A percentile compares a stretch with the other conserved stretches of the same genome.
phyloP scores from a whole-genome alignment of 2,888 invertebrate genomes.

The Parasteatoda lunata region DNA sequence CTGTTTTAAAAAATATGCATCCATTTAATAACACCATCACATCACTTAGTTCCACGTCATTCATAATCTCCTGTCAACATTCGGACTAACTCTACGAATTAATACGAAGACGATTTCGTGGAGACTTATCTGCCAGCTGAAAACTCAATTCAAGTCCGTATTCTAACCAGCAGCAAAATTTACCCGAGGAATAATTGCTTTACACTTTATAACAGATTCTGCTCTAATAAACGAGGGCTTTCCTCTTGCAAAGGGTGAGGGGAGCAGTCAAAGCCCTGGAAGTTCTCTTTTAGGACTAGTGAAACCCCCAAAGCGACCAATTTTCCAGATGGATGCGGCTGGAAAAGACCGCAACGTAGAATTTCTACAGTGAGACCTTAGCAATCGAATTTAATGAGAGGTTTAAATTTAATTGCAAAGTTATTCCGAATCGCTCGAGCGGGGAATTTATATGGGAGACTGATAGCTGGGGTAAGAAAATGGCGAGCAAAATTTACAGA shows the following conservation, averaged over 20 bases:
- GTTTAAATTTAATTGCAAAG: slow-evolving; percentile 58
- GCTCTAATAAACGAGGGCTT: not conserved
- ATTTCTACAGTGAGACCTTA: slow-evolving; percentile 9
- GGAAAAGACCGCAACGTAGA: not conserved
- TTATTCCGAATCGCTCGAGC: slow-evolving; percentile 24
- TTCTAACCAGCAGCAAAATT: not conserved
- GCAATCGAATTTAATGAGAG: slow-evolving; percentile 28
- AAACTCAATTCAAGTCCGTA: not conserved
- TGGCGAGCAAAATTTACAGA: not conserved
- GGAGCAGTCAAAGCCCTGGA: not conserved
- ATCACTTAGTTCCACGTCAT: no score
- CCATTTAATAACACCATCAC: no score
- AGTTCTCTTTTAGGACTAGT: not conserved
- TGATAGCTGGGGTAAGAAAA: slow-evolving; percentile 1
- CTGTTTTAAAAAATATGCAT: no score
- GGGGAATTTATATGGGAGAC: slow-evolving; percentile 6
- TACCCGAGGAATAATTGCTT: not conserved
- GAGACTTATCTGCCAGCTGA: not conserved
- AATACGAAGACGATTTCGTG: not conserved
- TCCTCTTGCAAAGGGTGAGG: not conserved
- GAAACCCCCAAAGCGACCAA: slow-evolving; percentile 22
- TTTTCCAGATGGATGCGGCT: slow-evolving; percentile 43
- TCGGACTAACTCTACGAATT: no score
- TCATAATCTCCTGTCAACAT: no score
- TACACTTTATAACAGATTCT: slow-evolving; percentile 2